Conservation (phyloP, 2,113 vertebrate species). For the Anolis carolinensis region DNA sequence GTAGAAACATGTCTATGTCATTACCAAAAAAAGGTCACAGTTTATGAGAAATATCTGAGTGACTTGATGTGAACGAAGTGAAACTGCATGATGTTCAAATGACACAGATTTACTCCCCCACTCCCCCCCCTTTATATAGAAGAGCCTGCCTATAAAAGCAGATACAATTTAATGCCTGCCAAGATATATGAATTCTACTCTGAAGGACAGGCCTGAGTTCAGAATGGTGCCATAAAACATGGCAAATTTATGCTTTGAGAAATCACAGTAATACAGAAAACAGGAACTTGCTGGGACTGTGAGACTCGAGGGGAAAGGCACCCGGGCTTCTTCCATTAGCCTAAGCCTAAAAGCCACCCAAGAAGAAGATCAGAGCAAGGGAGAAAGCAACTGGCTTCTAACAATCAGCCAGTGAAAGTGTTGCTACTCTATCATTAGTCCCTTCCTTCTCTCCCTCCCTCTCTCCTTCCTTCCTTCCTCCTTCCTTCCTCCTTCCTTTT, state of each 20-base stretch:
- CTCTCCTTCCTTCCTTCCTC: not conserved
- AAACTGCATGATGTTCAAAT: constrained; percentile 31
- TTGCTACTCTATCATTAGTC: not conserved
- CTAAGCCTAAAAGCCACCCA: not conserved
- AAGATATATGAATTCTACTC: not conserved
- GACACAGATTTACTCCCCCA: not conserved
- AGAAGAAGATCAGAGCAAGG: not conserved
- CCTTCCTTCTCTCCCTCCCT: not conserved
- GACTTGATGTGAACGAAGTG: constrained; percentile 14
- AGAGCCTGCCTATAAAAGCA: constrained; percentile 4
- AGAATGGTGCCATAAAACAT: constrained; percentile 7
- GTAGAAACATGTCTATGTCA: not conserved
- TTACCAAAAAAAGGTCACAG: not conserved
- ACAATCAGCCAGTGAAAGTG: not conserved
- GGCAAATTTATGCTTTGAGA: not conserved
- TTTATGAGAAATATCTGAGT: constrained; percentile 33
- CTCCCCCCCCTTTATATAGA: not conserved
- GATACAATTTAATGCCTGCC: constrained; percentile 23
- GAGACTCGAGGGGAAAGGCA: not conserved
- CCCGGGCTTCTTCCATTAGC: not conserved
- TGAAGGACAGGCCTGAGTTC: not conserved
- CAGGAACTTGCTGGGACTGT: not conserved
- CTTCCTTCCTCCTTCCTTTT: not conserved
- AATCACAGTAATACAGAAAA: not conserved
- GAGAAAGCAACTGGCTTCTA: not conserved